Base-by-base conservation (phyloP, 2,888 invertebrate species). In the Amphipoea oculea region DNA sequence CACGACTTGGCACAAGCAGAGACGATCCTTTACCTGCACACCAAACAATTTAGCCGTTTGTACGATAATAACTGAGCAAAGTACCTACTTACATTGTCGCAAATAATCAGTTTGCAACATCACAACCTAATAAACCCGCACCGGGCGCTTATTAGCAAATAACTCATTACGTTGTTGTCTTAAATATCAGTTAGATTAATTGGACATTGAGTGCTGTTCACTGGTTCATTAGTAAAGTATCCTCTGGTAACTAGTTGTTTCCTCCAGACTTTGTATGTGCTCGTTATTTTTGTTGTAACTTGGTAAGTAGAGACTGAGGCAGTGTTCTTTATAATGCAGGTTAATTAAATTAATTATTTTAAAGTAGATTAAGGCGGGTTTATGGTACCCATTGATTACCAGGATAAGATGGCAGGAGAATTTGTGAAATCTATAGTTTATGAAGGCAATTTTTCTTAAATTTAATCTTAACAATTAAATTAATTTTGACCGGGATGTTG, bases 81-180 rank as follows among this genome's bases (percentile, higher is more conserved):
- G 84, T 86, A 89, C 85, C 87, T 90, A 20, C 4, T 40, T 65
- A 90, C 89, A 89, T 89, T 89, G 89, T 89, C 86, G 77, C 87
- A 85, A 90, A 88, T 86, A 82, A 86, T 86, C 86, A 86, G 87
- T 90, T 91, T 83, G 84, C 84, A 74, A 85, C 84, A 88, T 84
- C 84, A 82, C 86, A 1, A 29, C 29, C 29, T 91, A 89, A 91
- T 88, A 86, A 88, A 81, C 63, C 78, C 75, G 60, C 70, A 7
- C 69, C 76, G 51, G 45, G 75, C 77, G 82, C 79, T 81, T 82
- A 88, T 89, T 88, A 84, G 63, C 86, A 75, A 86, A 86, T 86
- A 89, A 79, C 81, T 88, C 78, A 82, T 86, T 83, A 88, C 70
- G 80, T 79, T 66, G 79, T 83, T 81, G 76, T 77, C 73, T 88